These are phyloP conservation scores for Hyperopisus bebe DNA, from an alignment of 2,113 vertebrate genomes.

Conservation along the genomic window DNA sequence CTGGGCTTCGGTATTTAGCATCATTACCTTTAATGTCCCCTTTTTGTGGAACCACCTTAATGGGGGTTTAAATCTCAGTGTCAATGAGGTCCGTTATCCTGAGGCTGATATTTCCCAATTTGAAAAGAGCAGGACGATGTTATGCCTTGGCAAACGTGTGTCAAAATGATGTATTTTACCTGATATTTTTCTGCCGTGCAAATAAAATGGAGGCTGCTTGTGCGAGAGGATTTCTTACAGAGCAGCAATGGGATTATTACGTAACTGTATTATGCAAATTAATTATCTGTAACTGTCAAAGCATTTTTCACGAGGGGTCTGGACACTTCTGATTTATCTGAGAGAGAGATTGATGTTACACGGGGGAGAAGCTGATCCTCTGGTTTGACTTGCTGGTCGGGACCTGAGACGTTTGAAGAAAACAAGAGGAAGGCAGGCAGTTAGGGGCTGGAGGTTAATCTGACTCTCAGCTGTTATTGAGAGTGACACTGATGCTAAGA, in stretches of 20 bases:
- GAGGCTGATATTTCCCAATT: not conserved
- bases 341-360: not conserved
- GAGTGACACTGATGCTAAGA: not conserved
- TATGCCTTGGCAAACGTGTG: not conserved
- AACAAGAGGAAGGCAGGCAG: not conserved
- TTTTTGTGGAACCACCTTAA: not conserved
- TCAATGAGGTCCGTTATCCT: not conserved
- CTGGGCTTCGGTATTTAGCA: not conserved
- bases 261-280: constrained; percentile 17
- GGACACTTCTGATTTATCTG: not conserved
- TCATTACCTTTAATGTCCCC: not conserved
- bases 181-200: not conserved
- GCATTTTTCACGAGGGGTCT: not conserved
- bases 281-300: constrained; percentile 14
- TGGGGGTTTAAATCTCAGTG: not conserved
- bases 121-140: not conserved
- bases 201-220: not conserved
- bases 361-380: not conserved
- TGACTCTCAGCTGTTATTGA: not conserved
- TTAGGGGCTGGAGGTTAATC: not conserved
- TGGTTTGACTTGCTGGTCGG: not conserved
- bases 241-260: not conserved
- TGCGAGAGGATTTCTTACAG: not conserved
- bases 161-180: not conserved
- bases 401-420: not conserved